A percentile compares a stretch with the other conserved stretches of the same genome.
phyloP scores from a whole-genome alignment of 2,113 vertebrate genomes.

The Mixornis gularis region DNA sequence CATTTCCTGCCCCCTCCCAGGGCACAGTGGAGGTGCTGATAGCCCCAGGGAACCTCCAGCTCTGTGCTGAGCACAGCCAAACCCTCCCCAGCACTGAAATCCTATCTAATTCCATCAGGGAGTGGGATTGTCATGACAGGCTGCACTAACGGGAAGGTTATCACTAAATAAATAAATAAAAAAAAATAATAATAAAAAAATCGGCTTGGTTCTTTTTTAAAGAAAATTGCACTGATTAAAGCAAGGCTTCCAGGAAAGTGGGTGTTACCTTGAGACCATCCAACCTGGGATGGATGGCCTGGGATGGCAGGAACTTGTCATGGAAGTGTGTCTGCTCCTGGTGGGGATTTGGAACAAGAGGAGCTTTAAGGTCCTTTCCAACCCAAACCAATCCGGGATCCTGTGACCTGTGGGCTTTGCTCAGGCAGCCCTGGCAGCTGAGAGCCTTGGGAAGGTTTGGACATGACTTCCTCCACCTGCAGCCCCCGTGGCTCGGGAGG shows the following conservation, averaged over 20 bases:
- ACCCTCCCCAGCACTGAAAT: not conserved
- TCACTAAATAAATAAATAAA: not conserved
- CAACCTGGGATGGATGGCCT: accelerated
- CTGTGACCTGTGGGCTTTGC: not conserved
- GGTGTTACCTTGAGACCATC: not conserved
- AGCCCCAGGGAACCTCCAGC: not conserved
- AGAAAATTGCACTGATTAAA: not conserved
- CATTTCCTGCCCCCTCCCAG: not conserved
- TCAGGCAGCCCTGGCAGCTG: not conserved
- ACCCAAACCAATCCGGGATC: not conserved
- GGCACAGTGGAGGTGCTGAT: not conserved
- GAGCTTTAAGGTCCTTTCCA: not conserved
- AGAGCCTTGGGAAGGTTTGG: not conserved
- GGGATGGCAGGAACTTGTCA: not conserved
- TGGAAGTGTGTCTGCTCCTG: not conserved
- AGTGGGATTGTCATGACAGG: accelerated
- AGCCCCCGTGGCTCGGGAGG: accelerated
- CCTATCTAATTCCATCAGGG: accelerated
- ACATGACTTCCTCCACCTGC: not conserved
- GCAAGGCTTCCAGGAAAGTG: not conserved
- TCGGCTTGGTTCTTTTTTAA: not conserved
- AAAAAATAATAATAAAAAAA: not conserved
- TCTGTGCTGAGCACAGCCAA: not conserved
- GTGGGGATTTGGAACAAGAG: not conserved
- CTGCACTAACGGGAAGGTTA: accelerated